A percentile compares a stretch with the other conserved stretches of the same genome.
Evolutionary conservation across 2,113 vertebrate species (phyloP).

Genomic region (Nyctereutes procyonoides): DNA sequence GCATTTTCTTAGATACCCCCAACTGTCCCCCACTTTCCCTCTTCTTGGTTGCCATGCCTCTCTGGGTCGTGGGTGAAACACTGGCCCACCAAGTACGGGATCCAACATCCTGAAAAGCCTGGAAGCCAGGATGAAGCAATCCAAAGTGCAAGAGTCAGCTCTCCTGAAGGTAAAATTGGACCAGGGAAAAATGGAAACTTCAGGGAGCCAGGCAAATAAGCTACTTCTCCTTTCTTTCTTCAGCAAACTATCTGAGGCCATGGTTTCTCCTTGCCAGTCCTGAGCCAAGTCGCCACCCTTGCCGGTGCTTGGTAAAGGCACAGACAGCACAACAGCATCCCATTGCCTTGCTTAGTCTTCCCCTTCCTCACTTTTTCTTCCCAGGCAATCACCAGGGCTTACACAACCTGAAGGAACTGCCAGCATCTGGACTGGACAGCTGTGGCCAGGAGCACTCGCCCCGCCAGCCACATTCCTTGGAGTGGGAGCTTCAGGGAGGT

Average conservation of each 20-base stretch:
- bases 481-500: not conserved
- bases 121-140: not conserved
- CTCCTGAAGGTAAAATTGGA: not conserved
- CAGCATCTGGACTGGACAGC: not conserved
- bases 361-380: not conserved
- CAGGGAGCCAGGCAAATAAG: not conserved
- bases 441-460: not conserved
- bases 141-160: not conserved
- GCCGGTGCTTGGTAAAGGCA: not conserved
- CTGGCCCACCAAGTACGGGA: not conserved
- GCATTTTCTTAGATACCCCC: not conserved
- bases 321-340: fast-evolving
- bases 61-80: not conserved
- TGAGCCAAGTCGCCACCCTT: too few relatives aligned
- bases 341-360: not conserved
- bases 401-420: not conserved
- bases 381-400: not conserved
- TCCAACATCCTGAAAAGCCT: not conserved
- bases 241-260: not conserved
- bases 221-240: not conserved
- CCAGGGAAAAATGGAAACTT: not conserved
- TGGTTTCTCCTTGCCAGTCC: not conserved
- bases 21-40: too few relatives aligned
- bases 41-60: not conserved
- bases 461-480: not conserved